These are phyloP conservation scores for Eutrigla gurnardus DNA, from an alignment of 2,797 vertebrate genomes.

Conservation along the genomic window DNA sequence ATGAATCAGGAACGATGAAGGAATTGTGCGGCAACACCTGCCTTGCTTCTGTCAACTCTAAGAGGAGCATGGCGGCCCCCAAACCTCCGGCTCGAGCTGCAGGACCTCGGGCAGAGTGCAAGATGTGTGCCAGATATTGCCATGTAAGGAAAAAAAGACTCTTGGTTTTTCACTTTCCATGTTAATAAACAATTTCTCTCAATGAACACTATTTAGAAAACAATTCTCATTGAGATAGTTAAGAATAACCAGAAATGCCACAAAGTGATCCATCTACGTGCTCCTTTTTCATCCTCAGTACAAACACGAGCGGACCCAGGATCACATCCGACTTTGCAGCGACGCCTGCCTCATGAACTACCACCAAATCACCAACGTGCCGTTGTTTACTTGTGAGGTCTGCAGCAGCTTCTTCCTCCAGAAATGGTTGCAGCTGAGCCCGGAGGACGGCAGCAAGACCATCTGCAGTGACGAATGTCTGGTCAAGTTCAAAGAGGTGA, in stretches of 20 bases:
- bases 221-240: too few relatives aligned
- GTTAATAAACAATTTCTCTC: too few relatives aligned
- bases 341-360: slow-evolving; percentile 88
- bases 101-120: slow-evolving; percentile 73
- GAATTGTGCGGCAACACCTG: slow-evolving; percentile 93
- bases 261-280: background rate
- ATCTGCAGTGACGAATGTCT: slow-evolving; percentile 90
- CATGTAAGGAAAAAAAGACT: slow-evolving; percentile 80
- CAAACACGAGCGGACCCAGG: slow-evolving; percentile 87
- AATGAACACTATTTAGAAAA: too few relatives aligned
- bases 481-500: slow-evolving; percentile 90
- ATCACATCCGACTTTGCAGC: slow-evolving; percentile 89
- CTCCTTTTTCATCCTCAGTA: slow-evolving; percentile 76
- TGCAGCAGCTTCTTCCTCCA: slow-evolving; percentile 85
- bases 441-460: slow-evolving; percentile 84
- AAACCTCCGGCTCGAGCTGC: slow-evolving; percentile 71
- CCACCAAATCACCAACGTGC: slow-evolving; percentile 86
- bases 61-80: slow-evolving; percentile 55
- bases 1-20: slow-evolving; percentile 85
- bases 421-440: slow-evolving; percentile 82
- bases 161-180: background rate
- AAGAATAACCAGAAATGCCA: background rate
- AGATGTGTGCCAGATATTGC: slow-evolving; percentile 86
- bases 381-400: slow-evolving; percentile 87
- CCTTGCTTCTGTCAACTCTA: slow-evolving; percentile 87